Base-by-base conservation (phyloP, 2,797 vertebrate genomes). In the Halcyon badia region DNA sequence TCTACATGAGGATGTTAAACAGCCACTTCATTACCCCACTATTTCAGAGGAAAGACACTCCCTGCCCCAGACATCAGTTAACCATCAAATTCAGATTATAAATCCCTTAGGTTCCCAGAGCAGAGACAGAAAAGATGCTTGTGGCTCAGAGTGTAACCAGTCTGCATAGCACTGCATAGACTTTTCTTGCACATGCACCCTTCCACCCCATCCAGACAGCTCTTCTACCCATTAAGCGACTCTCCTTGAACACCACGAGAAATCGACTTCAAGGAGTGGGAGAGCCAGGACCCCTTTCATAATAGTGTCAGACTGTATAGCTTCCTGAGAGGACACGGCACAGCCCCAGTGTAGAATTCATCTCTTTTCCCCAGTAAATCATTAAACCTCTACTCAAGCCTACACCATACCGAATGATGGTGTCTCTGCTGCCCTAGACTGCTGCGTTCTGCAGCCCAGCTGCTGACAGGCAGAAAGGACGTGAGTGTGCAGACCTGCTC, bases 331-430 rank as follows among this genome's bases (percentile, higher is more conserved):
- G 20, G 26, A 35, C 35, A 61, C 3, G 3, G 17, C 76, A 75
- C 69, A 75, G 48, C 12, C 33, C 24, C 12, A 17, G 15, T 42
- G 4, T 33, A 37, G 41, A 87, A 61, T 25, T 76, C 3, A 75
- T 26, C 24, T 57, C n/a, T 87, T 18, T 44, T 35, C 25, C 42
- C n/a, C 28, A 31, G 48, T 8, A 87, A 42, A 68, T 42, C 12
- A 20, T 52, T 69, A 51, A 71, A 46, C 5, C 58, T 76, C 37
- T 49, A 30, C 7, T 26, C n/a, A 68, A 57, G n/a, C 17, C 15
- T 3, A 52, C 1, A 0, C 8, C 18, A 12, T 16, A 21, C 61
- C 18, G 77, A 72, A 52, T 31, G 24, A 33, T 2, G 3, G 19
- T 16, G 17, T 21, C 25, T 69, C 24, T 79, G 10, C 22, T 58